Conservation (phyloP, 2,888 invertebrate species). For the Netelia inedita region DNA sequence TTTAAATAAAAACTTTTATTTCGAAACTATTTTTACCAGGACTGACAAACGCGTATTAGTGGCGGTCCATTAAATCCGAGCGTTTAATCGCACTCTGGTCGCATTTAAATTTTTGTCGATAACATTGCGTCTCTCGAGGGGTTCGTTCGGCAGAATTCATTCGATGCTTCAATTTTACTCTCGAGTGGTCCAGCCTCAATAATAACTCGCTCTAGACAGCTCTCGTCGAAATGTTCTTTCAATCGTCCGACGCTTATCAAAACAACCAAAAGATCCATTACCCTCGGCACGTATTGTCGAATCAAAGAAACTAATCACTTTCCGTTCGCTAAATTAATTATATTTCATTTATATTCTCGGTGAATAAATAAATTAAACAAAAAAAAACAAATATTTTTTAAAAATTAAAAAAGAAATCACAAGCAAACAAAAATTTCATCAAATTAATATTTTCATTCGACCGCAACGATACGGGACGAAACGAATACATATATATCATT, state of each 20-base stretch:
- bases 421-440: neutral
- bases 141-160: neutral
- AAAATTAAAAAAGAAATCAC: neutral
- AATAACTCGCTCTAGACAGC: conserved; percentile 12
- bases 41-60: conserved; percentile 7
- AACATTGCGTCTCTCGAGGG: conserved; percentile 7
- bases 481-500: no score
- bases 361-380: neutral
- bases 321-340: neutral
- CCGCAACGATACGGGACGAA: no score
- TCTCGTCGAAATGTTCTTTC: conserved; percentile 20
- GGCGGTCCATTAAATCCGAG: neutral
- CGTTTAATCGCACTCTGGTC: conserved; percentile 35
- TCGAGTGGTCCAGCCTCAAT: conserved; percentile 30
- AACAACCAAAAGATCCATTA: conserved; percentile 6
- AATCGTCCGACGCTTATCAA: conserved; percentile 12
- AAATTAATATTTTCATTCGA: no score
- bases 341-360: neutral
- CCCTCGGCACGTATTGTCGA: neutral
- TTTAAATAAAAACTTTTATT: neutral
- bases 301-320: neutral
- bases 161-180: conserved; percentile 36
- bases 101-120: conserved; percentile 7
- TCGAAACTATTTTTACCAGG: neutral
- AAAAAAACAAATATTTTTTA: no score